Conservation (phyloP, 2,888 invertebrate genomes). For the Podotricha telesiphe region DNA sequence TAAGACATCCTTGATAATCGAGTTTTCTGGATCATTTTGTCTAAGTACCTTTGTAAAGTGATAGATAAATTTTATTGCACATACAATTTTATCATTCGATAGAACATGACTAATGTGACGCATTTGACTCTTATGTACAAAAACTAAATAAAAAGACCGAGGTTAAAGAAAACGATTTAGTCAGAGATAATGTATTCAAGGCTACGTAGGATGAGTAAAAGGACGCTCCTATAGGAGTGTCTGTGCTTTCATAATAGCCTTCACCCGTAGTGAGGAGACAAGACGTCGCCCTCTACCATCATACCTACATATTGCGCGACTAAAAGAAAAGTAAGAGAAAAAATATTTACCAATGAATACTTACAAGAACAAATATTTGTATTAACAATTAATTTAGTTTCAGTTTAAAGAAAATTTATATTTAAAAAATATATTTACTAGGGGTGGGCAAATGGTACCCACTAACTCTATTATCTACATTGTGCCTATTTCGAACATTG, state of each 20-base stretch:
- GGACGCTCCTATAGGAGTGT: slow-evolving; percentile 20
- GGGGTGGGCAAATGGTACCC: too few relatives aligned
- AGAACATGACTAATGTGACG: background rate
- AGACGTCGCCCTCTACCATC: background rate
- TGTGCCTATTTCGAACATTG: too few relatives aligned
- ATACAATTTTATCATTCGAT: background rate
- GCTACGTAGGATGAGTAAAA: slow-evolving; percentile 17
- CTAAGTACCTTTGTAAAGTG: slow-evolving; percentile 5
- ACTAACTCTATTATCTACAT: too few relatives aligned
- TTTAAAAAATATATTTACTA: too few relatives aligned
- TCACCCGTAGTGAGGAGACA: background rate
- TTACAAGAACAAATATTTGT: too few relatives aligned
- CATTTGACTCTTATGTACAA: background rate
- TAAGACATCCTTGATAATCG: slow-evolving; percentile 18
- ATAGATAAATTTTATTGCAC: slow-evolving; percentile 12
- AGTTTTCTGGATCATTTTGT: slow-evolving; percentile 4
- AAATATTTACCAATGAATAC: too few relatives aligned
- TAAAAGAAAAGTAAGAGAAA: background rate
- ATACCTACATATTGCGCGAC: background rate
- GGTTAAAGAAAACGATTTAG: slow-evolving; percentile 8
- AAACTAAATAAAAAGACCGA: background rate
- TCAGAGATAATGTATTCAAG: slow-evolving; percentile 2
- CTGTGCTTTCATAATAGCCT: slow-evolving; percentile 11
- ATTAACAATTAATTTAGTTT: too few relatives aligned
- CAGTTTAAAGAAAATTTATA: too few relatives aligned